Evolutionary conservation across 2,113 vertebrate species (phyloP).

Genomic region (Amphilophus citrinellus): DNA sequence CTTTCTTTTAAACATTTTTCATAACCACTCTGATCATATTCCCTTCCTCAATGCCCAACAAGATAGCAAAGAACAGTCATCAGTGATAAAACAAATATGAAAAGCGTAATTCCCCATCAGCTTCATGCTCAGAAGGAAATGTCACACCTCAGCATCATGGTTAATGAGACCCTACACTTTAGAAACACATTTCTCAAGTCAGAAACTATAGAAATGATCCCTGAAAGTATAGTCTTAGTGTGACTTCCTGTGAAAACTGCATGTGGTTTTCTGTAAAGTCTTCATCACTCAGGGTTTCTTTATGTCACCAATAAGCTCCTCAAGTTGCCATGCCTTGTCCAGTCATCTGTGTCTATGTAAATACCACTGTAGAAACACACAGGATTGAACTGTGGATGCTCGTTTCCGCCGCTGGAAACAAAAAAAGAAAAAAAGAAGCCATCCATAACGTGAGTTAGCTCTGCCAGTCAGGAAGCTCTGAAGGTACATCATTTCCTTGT

Average conservation of each 20-base stretch:
- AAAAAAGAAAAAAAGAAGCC: too few relatives aligned
- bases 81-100: conserved; percentile 9
- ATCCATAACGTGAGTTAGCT: too few relatives aligned
- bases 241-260: fast-evolving
- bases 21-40: conserved; percentile 66
- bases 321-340: too few relatives aligned
- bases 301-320: fast-evolving
- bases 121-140: conserved; percentile 20
- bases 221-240: not conserved
- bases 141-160: not conserved
- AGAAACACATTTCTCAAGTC: not conserved
- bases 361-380: too few relatives aligned
- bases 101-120: conserved; percentile 29
- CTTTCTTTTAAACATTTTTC: too few relatives aligned
- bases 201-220: conserved; percentile 66
- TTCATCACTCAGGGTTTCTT: not conserved
- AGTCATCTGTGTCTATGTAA: too few relatives aligned
- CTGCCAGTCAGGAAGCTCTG: too few relatives aligned
- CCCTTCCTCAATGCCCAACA: not conserved
- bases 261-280: not conserved
- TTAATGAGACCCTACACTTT: not conserved
- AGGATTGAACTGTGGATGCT: too few relatives aligned
- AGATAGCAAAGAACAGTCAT: conserved; percentile 59
- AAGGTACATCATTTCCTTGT: too few relatives aligned
- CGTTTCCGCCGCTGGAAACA: too few relatives aligned